Evolutionary conservation across 2,888 invertebrate genomes (phyloP).

Genomic region (Listrodromus nycthemerus): DNA sequence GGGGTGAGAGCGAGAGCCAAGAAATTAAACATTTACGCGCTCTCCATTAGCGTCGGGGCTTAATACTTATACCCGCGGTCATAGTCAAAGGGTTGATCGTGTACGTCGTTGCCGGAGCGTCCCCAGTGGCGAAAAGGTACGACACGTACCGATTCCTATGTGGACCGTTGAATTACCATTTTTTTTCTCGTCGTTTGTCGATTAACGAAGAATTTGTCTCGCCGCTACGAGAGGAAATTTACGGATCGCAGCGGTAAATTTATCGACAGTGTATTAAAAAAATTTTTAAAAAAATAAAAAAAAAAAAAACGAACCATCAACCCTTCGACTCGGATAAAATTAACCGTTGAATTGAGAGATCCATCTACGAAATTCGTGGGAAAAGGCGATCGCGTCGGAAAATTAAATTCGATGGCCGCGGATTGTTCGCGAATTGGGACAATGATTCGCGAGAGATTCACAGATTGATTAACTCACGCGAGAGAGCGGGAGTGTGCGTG

Average conservation of each 20-base stretch:
- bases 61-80: constrained; percentile 78
- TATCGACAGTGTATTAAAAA: too few relatives aligned
- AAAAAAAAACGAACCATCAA: too few relatives aligned
- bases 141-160: neutral
- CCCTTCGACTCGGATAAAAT: too few relatives aligned
- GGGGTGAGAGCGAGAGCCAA: constrained; percentile 62
- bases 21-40: constrained; percentile 81
- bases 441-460: constrained; percentile 1
- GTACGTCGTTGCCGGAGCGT: constrained; percentile 53
- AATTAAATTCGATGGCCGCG: neutral
- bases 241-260: too few relatives aligned
- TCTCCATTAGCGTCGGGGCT: constrained; percentile 80
- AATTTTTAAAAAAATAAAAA: too few relatives aligned
- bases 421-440: constrained; percentile 10
- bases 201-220: too few relatives aligned
- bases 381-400: neutral
- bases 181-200: too few relatives aligned
- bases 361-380: neutral
- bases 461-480: neutral
- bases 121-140: constrained; percentile 46
- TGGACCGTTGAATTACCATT: neutral
- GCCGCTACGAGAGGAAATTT: too few relatives aligned
- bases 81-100: constrained; percentile 78
- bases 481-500: neutral
- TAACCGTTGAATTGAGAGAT: neutral